Evolutionary conservation across 2,888 invertebrate genomes (phyloP), one percentile per base, ranked within the genome.

Genomic region (Drosophila mulleri): DNA sequence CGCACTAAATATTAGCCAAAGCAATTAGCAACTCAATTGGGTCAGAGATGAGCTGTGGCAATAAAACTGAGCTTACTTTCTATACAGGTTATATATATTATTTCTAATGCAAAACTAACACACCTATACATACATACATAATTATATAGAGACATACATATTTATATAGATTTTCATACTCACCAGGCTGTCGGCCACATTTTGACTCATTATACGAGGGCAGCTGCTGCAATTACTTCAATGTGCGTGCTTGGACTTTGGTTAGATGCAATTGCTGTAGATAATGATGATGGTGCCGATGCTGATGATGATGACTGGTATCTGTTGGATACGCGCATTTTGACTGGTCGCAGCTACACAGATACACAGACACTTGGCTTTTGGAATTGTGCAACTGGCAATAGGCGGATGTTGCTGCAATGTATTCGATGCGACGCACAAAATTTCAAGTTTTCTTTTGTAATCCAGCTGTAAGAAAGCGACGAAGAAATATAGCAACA

Each of bases 131-230:
- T 12, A 41, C 14, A 37, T 26, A 58, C 6, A 63, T n/a, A n/a
- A n/a, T n/a, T n/a, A n/a, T n/a, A n/a, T n/a, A n/a, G n/a, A n/a
- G n/a, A 53, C n/a, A 48, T 14, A 50, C 16, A 45, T n/a, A 23
- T 2, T 23, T 23, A 52, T 2, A 23, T 37, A 35, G 4, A 47
- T 20, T 57, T 32, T 41, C 20, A 29, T 77, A 91, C 92, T 91
- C 89, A 93, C 92, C 92, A 93, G 91, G 91, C 93, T 93, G 80
- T 93, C 93, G 86, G 92, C 92, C 86, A 91, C 93, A 93, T 92
- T 93, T 92, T 93, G 92, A 85, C 90, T 92, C 92, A 92, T 92
- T 91, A 89, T 92, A 89, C 75, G 54, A 50, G 63, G 62, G 63
- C 85, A 76, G 72, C 72, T 78, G 85, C 78, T 75, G 89, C 85